Base-by-base conservation (phyloP, 2,888 invertebrate genomes). In the Macrosiphum euphorbiae region DNA sequence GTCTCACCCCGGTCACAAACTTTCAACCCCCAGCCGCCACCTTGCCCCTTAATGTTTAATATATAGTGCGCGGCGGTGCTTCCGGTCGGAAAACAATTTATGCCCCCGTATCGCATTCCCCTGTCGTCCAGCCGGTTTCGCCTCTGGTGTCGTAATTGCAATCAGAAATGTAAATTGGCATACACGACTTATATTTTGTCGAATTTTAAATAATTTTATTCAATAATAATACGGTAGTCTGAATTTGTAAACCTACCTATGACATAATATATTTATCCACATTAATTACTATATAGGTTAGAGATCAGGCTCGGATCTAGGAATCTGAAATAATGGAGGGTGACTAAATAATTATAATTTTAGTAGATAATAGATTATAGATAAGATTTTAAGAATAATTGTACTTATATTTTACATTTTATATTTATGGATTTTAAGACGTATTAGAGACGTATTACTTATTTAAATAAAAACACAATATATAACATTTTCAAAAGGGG, bases 1-100 rank as follows among this genome's bases (percentile, higher is more conserved):
- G 88, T 52, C 58, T 16, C 10, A 11, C 44, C 24, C 26, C 85
- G 24, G 13, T 85, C 8, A 3, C 26, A 85, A 11, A 85, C 26
- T 85, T 24, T 85, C 20, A 67, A 67, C 85, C 24, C 35, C 26
- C 44, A 11, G 20, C 52, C 5, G 1, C 84, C 41, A 20, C 35
- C 3, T 7, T 44, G 85, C 58, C 86, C 35, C 50, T 61, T 86
- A 58, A 91, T 61, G 61, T 67, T 67, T 92, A 87, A 87, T 87
- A 91, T 16, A 55, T 55, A 55, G 86, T 61, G 92, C 35, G 67
- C 50, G 16, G 50, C 20, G 55, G 20, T 50, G 92, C 88, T 88
- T 67, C 67, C 92, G 67, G 41, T 47, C 41, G 87, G 50, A 61
- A 92, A 92, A 92, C 87, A 92, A 92, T 92, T 92, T 88, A 88